Conservation (phyloP, 2,113 vertebrate species). For the Cranoglanis bouderius region DNA sequence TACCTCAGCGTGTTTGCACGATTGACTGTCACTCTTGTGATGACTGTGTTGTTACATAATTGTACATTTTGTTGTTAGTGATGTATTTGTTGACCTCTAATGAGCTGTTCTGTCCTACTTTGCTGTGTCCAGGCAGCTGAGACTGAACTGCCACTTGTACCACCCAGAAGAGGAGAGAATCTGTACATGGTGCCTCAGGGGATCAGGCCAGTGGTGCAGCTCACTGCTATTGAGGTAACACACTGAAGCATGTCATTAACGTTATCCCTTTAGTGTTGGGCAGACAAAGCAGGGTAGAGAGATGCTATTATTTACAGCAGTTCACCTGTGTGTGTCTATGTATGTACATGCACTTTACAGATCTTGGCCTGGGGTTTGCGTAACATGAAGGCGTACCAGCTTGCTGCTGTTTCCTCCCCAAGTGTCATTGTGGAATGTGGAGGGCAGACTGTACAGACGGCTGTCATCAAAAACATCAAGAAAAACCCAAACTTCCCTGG, state of each 20-base stretch:
- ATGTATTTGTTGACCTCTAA: conserved; percentile 3
- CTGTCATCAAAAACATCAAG: conserved; percentile 94
- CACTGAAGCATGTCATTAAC: conserved; percentile 5
- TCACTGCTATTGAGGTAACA: conserved; percentile 91
- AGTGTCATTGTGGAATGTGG: conserved; percentile 96
- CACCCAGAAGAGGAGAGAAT: conserved; percentile 83
- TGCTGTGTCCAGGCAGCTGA: conserved; percentile 71
- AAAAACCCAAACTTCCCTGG: conserved; percentile 93
- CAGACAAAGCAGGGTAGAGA: background rate
- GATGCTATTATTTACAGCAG: background rate
- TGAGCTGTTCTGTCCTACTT: background rate
- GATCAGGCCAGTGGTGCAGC: conserved; percentile 93
- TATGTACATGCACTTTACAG: conserved; percentile 62
- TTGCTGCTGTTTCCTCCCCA: conserved; percentile 87
- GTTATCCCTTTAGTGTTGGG: background rate
- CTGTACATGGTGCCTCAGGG: conserved; percentile 99
- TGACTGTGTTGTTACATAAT: background rate
- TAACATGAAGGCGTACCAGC: conserved; percentile 95
- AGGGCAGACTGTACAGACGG: conserved; percentile 84
- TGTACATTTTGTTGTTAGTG: background rate
- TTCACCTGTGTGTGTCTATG: conserved; percentile 6
- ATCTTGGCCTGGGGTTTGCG: conserved; percentile 95
- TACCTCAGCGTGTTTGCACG: background rate
- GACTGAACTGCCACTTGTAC: conserved; percentile 87
- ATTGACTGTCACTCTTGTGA: background rate